phyloP scores from a whole-genome alignment of 2,888 invertebrate species.

The Apodemia duryi region DNA sequence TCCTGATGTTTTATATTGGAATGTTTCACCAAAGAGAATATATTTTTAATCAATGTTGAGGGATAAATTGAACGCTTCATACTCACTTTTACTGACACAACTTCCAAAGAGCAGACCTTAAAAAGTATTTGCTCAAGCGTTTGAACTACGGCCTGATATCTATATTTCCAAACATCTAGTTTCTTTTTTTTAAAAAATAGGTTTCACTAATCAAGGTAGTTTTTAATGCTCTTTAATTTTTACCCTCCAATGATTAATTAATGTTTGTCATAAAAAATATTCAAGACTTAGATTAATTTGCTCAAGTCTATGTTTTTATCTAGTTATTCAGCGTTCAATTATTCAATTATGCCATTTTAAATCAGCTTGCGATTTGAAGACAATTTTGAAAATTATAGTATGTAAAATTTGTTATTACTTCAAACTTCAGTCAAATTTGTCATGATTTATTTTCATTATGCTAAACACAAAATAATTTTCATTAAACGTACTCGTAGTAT shows the following conservation, averaged over 20 bases:
- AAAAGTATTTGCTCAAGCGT: neutral
- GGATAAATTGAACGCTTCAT: neutral
- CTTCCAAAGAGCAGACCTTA: neutral
- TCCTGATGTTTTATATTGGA: constrained; percentile 11
- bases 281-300: too few species aligned
- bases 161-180: neutral
- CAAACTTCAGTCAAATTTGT: too few species aligned
- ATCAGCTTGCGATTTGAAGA: neutral
- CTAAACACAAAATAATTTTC: too few species aligned
- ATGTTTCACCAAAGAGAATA: constrained; percentile 12
- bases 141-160: neutral
- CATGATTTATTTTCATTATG: too few species aligned
- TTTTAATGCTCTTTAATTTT: too few species aligned
- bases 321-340: neutral
- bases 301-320: too few species aligned
- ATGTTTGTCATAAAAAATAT: too few species aligned
- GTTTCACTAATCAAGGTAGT: neutral
- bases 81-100: neutral
- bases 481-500: too few species aligned
- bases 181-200: neutral
- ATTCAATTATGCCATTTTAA: neutral
- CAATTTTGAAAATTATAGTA: too few species aligned
- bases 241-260: too few species aligned
- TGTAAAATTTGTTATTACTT: too few species aligned
- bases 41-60: constrained; percentile 3